Base-by-base conservation (phyloP, 2,888 invertebrate genomes). In the Vanessa cardui region DNA sequence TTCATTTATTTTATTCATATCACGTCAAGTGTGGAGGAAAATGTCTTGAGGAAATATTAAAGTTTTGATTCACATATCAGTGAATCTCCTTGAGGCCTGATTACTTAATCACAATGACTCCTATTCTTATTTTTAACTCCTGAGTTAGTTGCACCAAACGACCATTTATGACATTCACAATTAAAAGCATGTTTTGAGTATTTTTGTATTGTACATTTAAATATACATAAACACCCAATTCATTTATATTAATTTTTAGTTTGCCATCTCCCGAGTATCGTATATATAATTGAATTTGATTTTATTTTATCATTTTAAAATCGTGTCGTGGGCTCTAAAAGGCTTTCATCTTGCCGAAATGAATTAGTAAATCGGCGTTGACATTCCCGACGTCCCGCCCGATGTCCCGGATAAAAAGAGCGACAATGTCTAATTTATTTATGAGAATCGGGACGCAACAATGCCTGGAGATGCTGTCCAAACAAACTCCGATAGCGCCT, bases 311-410 rank as follows among this genome's bases (percentile, higher is more conserved):
- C 6, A 33, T n/a, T 60, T 26, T 58, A 33, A 44, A 44, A 72
- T 80, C 83, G 83, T 80, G 72, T 80, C 83, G 83, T 73, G 39
- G 26, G 7, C 21, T 73, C 33, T 82, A 83, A 85, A 78, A 9
- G 52, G 20, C 50, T 61, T 46, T 52, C 58, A 68, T 72, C 72
- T 83, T 86, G 88, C 87, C 89, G 83, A 89, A 89, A 87, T 87
- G 85, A 88, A 90, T 90, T 89, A 90, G 88, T 87, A 82, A 90
- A 89, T 87, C 85, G 86, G 80, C 86, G 82, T 86, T 83, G 88
- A 88, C 89, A 89, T 91, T 91, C 89, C 83, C 83, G 71, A 79
- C 78, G 80, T 60, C 60, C 70, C 64, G 62, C 21, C 47, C 18
- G 58, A n/a, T 18, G 26, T 52, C 31, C 39, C 21, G 54, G 81